These are phyloP conservation scores for Piezodorus guildinii DNA, from an alignment of 1,140 invertebrate species.

Conservation along the genomic window DNA sequence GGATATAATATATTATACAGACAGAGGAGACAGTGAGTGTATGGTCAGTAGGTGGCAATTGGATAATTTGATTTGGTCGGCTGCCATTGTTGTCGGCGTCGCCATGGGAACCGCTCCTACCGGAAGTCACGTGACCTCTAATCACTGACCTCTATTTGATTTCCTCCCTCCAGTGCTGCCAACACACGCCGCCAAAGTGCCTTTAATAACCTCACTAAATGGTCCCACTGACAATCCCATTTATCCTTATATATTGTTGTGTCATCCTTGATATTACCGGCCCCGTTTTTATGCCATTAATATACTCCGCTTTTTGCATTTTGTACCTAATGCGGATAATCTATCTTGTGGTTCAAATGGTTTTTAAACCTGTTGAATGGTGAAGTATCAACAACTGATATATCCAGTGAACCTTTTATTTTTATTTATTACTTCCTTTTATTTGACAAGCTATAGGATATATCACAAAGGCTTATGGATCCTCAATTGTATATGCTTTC, in stretches of 20 bases:
- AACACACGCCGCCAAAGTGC: background rate
- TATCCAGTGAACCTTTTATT: too few species aligned
- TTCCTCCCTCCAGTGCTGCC: background rate
- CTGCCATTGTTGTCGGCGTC: conserved; percentile 1
- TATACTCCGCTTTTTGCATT: too few species aligned
- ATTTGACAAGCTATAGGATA: too few species aligned
- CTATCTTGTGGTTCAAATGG: too few species aligned
- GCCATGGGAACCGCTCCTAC: background rate
- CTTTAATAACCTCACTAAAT: conserved; percentile 1
- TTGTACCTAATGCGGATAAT: too few species aligned
- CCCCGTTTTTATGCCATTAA: too few species aligned
- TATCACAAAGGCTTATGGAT: too few species aligned
- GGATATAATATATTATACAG: background rate
- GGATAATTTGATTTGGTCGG: conserved; percentile 6
- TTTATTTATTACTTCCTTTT: too few species aligned
- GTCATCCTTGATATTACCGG: too few species aligned
- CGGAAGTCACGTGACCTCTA: conserved; percentile 8
- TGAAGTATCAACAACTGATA: too few species aligned
- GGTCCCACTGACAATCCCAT: background rate
- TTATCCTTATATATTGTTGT: background rate
- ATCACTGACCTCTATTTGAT: conserved; percentile 8
- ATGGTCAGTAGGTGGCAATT: conserved; percentile 5
- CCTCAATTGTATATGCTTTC: too few species aligned
- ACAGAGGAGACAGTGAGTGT: background rate
- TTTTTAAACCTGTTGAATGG: too few species aligned